Percentiles rank a stretch among this genome's conserved stretches.
Conservation (phyloP, 2,888 invertebrate species). For the Polylopha cassiicola region DNA sequence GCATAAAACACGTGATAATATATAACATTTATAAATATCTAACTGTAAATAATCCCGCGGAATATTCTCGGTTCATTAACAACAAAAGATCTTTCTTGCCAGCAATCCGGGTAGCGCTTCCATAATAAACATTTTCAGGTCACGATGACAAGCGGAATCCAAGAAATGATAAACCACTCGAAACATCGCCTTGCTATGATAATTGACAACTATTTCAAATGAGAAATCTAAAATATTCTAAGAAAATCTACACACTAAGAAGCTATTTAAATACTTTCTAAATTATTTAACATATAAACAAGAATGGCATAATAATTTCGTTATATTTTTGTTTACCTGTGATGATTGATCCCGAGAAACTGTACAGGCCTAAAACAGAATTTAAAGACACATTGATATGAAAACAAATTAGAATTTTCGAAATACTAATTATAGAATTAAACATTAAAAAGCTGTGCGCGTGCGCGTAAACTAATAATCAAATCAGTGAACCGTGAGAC, state of each 20-base stretch:
- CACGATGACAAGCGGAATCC: constrained; percentile 18
- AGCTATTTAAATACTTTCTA: constrained; percentile 5
- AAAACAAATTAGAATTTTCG: constrained; percentile 6
- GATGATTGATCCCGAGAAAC: constrained; percentile 58
- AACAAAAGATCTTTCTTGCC: constrained; percentile 14
- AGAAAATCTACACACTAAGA: constrained; percentile 6
- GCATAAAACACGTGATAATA: too few species aligned
- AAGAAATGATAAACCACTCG: constrained; percentile 13
- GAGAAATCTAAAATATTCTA: too few species aligned
- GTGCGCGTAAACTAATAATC: too few species aligned
- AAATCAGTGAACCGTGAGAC: too few species aligned
- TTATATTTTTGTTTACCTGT: constrained; percentile 47
- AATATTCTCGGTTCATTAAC: constrained; percentile 16
- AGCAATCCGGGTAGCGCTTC: constrained; percentile 4
- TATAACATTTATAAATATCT: background rate
- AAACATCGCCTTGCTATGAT: constrained; percentile 2
- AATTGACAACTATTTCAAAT: constrained; percentile 10
- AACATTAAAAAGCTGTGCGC: too few species aligned
- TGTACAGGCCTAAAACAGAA: constrained; percentile 71
- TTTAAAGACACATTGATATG: constrained; percentile 55
- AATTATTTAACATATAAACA: constrained; percentile 22
- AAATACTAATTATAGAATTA: constrained; percentile 20
- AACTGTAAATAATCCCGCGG: constrained; percentile 1
- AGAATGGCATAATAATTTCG: constrained; percentile 28
- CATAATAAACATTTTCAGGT: constrained; percentile 18